These are phyloP conservation scores for Sakesphorus luctuosus DNA, from an alignment of 2,113 vertebrate genomes.

Conservation along the genomic window DNA sequence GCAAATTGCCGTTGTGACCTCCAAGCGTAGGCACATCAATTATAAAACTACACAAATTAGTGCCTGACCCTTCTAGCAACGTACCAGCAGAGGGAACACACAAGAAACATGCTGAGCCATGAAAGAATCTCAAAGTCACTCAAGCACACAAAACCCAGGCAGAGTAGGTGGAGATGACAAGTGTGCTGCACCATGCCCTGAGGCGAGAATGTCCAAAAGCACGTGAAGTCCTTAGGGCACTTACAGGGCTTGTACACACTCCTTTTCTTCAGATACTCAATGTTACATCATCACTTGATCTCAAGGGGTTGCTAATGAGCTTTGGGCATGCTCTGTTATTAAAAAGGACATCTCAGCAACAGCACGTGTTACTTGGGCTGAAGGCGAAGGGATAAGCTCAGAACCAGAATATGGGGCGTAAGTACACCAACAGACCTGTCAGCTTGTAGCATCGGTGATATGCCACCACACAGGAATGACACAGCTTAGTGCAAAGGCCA, in stretches of 20 bases:
- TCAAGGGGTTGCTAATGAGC: not conserved
- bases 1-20: slow-evolving; percentile 42
- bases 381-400: not conserved
- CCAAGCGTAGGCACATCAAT: slow-evolving; percentile 29
- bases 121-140: slow-evolving; percentile 11
- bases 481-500: not conserved
- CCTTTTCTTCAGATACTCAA: not conserved
- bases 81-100: slow-evolving; percentile 35
- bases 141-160: not conserved
- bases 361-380: not conserved
- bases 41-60: slow-evolving; percentile 46
- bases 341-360: not conserved
- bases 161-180: not conserved
- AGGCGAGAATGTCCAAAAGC: not conserved
- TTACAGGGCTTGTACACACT: not conserved
- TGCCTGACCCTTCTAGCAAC: slow-evolving; percentile 39
- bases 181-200: not conserved
- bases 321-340: not conserved
- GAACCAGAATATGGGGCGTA: not conserved
- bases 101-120: slow-evolving; percentile 31
- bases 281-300: not conserved
- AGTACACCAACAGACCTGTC: not conserved
- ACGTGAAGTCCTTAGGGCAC: not conserved
- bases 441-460: not conserved
- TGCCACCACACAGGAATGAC: not conserved